Evolutionary conservation across 2,797 vertebrate genomes (phyloP).

Genomic region (Heliangelus exortis): DNA sequence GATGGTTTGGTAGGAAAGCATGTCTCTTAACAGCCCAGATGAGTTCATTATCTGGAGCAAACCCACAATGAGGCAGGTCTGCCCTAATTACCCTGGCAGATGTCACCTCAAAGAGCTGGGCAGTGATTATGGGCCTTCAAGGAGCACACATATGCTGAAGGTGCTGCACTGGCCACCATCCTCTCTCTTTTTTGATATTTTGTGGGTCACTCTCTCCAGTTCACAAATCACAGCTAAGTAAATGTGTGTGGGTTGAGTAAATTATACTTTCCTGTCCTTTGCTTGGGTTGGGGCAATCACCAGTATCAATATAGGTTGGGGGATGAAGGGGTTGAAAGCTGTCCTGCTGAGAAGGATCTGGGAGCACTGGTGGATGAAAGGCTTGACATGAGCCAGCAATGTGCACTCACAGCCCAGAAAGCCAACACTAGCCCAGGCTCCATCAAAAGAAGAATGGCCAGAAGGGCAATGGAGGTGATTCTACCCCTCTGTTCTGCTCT

Average conservation of each 20-base stretch:
- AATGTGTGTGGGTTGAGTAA: fast-evolving
- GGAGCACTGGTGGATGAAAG: too few relatives aligned
- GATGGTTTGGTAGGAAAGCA: not conserved
- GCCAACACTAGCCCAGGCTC: too few relatives aligned
- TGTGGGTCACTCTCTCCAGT: not conserved
- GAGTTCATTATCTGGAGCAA: not conserved
- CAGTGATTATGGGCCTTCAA: not conserved
- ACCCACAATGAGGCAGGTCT: not conserved
- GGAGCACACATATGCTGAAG: not conserved
- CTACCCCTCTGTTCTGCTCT: too few relatives aligned
- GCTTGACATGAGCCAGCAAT: too few relatives aligned
- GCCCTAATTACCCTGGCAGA: not conserved
- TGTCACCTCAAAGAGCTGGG: not conserved
- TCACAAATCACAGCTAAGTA: not conserved
- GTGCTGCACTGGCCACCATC: not conserved
- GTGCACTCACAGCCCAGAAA: too few relatives aligned
- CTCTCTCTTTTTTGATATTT: not conserved
- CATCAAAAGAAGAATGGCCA: too few relatives aligned
- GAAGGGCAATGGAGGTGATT: too few relatives aligned
- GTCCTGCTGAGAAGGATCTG: too few relatives aligned
- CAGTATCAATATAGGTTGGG: too few relatives aligned
- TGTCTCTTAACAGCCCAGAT: not conserved
- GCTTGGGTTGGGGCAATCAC: too few relatives aligned
- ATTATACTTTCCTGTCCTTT: not conserved
- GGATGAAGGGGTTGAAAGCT: too few relatives aligned